Evolutionary conservation across 1,140 invertebrate genomes (phyloP).

Genomic region (Cardiocondyla obscurior): DNA sequence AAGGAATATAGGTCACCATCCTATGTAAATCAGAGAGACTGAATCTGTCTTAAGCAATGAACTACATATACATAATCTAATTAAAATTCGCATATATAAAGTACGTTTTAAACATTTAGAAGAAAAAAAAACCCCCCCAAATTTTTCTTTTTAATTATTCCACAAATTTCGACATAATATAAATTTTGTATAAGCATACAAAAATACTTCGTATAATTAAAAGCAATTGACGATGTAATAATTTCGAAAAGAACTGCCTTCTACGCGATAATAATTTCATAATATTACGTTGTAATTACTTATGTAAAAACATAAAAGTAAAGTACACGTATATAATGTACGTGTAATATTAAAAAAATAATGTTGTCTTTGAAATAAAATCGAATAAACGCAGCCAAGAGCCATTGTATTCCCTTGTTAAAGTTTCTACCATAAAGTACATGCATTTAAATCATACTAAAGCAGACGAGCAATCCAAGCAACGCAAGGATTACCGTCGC

Average conservation of each 20-base stretch:
- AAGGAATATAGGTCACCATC: slow-evolving; percentile 45
- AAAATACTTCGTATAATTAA: not conserved
- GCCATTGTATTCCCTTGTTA: not conserved
- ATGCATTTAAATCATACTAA: slow-evolving; percentile 22
- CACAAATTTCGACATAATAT: not conserved
- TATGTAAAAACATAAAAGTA: not conserved
- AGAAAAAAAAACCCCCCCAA: not conserved
- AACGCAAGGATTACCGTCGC: slow-evolving; percentile 3
- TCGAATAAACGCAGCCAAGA: not conserved
- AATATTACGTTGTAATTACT: not conserved
- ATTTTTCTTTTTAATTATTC: not conserved
- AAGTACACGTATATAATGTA: not conserved
- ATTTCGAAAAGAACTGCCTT: not conserved
- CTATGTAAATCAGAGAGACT: slow-evolving; percentile 45
- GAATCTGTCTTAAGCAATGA: slow-evolving; percentile 34
- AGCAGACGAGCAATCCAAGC: not conserved
- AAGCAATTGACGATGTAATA: not conserved
- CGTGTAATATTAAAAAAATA: slow-evolving; percentile 1
- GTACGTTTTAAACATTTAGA: not conserved
- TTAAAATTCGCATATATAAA: slow-evolving; percentile 23
- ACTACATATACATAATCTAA: slow-evolving; percentile 43
- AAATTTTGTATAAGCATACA: not conserved
- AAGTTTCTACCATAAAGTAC: slow-evolving; percentile 23
- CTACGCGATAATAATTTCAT: not conserved
- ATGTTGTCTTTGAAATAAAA: slow-evolving; percentile 13